Conservation (phyloP, 2,888 invertebrate species). For the Catocala fraxini region DNA sequence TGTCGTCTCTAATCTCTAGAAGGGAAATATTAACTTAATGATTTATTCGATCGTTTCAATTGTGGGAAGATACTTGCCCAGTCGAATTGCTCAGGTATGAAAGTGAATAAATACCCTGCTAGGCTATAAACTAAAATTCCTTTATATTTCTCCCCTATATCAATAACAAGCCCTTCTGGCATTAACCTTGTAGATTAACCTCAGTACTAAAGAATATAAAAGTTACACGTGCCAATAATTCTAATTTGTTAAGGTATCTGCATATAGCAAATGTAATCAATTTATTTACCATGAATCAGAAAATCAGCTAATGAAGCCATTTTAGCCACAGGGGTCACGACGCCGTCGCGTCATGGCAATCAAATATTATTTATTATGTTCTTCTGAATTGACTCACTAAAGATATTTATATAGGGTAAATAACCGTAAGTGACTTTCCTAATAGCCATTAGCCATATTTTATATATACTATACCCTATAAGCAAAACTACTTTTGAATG, state of each 20-base stretch:
- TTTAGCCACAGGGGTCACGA: constrained; percentile 47
- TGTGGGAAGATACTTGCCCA: no score
- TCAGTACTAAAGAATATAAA: neutral
- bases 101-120: no score
- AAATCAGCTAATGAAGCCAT: constrained; percentile 45
- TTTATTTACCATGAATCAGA: constrained; percentile 42
- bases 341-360: constrained; percentile 30
- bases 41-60: no score
- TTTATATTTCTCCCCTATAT: no score
- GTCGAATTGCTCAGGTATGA: no score
- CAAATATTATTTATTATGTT: constrained; percentile 35
- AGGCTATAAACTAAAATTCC: no score
- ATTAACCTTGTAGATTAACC: no score
- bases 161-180: no score
- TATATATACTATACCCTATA: neutral
- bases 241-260: neutral
- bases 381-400: constrained; percentile 19
- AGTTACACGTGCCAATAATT: constrained; percentile 3
- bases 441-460: neutral
- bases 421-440: constrained; percentile 12
- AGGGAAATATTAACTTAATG: no score
- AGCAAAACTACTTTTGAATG: neutral
- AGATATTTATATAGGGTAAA: constrained; percentile 1
- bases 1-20: no score
- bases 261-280: constrained; percentile 25